These are phyloP conservation scores for Labeo catla DNA, from an alignment of 2,113 vertebrate species.

Conservation along the genomic window DNA sequence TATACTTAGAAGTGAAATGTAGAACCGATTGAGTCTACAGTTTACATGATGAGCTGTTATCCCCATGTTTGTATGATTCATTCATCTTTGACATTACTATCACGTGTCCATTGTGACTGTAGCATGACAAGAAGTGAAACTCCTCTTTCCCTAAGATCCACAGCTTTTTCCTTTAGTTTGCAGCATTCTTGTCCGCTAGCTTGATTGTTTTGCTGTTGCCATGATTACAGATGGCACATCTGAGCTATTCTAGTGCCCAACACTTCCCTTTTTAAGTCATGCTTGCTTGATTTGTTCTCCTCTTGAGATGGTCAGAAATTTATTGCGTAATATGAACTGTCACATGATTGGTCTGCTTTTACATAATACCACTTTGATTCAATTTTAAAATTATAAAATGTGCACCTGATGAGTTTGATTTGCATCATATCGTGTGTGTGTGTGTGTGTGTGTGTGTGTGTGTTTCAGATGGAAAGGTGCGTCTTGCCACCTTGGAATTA, in stretches of 20 bases:
- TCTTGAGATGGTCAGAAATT: not conserved
- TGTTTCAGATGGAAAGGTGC: conserved; percentile 88
- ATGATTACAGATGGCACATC: not conserved
- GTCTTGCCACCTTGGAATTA: conserved; percentile 92
- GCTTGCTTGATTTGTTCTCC: not conserved
- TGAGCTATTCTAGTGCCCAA: not conserved
- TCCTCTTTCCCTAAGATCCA: not conserved
- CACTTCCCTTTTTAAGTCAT: not conserved
- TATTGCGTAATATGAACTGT: not conserved
- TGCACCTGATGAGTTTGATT: not conserved
- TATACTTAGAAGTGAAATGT: not conserved
- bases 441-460: conserved; percentile 39
- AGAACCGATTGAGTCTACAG: not conserved
- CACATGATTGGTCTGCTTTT: not conserved
- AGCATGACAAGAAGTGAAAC: not conserved
- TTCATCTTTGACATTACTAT: not conserved
- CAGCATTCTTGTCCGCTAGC: not conserved
- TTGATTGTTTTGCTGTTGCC: not conserved
- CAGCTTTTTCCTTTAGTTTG: not conserved
- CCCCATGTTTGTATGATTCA: not conserved
- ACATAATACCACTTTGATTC: not conserved
- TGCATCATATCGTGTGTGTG: not conserved
- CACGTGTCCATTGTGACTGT: not conserved
- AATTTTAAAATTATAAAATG: not conserved
- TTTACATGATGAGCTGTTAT: not conserved